phyloP scores from a whole-genome alignment of 2,888 invertebrate species.

The Venustoraphidia nigricollis region DNA sequence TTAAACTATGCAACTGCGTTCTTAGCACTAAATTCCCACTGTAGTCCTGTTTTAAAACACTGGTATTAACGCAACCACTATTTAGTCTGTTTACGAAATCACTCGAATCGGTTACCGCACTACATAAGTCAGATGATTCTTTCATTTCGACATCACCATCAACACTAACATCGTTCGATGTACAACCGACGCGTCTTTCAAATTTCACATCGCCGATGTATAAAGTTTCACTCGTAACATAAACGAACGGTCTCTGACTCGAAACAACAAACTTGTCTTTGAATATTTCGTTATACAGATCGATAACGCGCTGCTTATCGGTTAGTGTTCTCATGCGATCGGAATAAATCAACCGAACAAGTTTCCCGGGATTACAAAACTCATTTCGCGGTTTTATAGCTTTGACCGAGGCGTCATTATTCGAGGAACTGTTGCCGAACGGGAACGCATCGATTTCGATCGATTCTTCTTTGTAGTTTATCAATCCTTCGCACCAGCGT shows the following conservation, averaged over 20 bases:
- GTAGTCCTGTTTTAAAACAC: conserved; percentile 20
- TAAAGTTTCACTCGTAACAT: conserved; percentile 39
- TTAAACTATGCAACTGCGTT: conserved; percentile 48
- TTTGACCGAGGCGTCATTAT: too few relatives aligned
- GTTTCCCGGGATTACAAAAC: conserved; percentile 35
- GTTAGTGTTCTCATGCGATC: conserved; percentile 68
- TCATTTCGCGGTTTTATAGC: conserved; percentile 4
- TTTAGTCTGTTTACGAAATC: too few relatives aligned
- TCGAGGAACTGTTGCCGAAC: not conserved
- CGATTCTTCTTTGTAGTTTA: conserved; percentile 25
- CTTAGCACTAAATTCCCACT: conserved; percentile 31
- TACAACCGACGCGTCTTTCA: conserved; percentile 26
- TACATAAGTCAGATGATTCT: too few relatives aligned
- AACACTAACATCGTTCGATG: conserved; percentile 9
- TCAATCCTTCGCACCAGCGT: conserved; percentile 76
- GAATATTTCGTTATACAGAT: conserved; percentile 31
- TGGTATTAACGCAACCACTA: conserved; percentile 14
- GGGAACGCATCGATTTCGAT: not conserved
- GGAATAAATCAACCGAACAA: conserved; percentile 67
- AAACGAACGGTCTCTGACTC: conserved; percentile 39
- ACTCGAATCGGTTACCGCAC: too few relatives aligned
- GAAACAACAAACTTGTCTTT: conserved; percentile 27
- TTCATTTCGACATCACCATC: not conserved
- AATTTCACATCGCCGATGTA: conserved; percentile 48
- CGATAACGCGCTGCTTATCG: conserved; percentile 57